phyloP scores from a whole-genome alignment of 2,113 vertebrate species.

The Scytalopus superciliaris region DNA sequence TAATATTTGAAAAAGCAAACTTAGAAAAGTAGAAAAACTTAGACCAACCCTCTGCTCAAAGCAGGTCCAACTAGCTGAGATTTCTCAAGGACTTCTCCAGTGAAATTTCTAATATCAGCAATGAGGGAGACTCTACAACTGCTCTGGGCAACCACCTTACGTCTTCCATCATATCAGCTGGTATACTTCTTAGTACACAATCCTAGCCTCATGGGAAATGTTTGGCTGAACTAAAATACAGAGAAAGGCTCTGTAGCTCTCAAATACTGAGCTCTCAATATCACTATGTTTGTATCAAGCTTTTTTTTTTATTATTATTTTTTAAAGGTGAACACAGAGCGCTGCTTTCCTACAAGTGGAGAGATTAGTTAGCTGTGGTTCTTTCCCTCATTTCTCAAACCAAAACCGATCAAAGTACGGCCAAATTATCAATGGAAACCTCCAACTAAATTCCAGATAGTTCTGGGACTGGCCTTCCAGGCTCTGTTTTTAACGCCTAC shows the following conservation, averaged over 20 bases:
- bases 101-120: background rate
- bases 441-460: background rate
- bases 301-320: background rate
- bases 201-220: conserved; percentile 70
- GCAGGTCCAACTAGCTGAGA: background rate
- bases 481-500: background rate
- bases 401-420: background rate
- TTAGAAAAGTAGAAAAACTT: background rate
- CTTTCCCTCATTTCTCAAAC: background rate
- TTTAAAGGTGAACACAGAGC: background rate
- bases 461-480: background rate
- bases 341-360: background rate
- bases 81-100: background rate
- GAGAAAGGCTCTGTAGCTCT: background rate
- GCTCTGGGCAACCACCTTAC: background rate
- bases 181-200: conserved; percentile 18
- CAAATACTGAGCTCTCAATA: background rate
- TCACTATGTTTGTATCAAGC: background rate
- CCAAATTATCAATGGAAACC: background rate
- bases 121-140: background rate
- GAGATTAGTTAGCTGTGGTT: rapidly evolving
- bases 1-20: background rate
- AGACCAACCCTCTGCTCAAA: background rate
- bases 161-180: background rate
- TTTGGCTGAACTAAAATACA: conserved; percentile 37